Evolutionary conservation across 2,888 invertebrate genomes (phyloP), one percentile per base, ranked within the genome.

Genomic region (Synergus umbraculus): DNA sequence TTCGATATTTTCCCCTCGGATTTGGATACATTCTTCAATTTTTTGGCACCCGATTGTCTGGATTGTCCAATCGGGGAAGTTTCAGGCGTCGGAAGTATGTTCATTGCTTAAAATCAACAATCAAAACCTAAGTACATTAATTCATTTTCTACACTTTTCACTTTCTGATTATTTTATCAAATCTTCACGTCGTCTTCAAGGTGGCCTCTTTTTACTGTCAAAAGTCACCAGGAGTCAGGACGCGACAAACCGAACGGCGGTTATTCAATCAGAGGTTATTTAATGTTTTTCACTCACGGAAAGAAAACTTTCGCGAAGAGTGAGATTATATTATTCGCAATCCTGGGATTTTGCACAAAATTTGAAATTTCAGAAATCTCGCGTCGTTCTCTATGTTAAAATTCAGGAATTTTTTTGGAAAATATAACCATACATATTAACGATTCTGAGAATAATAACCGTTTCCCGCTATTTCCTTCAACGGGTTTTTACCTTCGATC

Each of bases 401-500:
- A 46, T 22, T 67, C 1, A 1, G 9, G n/a, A 18, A 54, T 37
- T 8, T n/a, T 73, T 43, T 67, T 4, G 46, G 63, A 63, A 43
- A 18, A 18, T 29, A 18, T 10, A 22, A 22, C 29, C 63, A 22
- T 22, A 2, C 63, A 22, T 22, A 8, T 46, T 63, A 12, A 63
- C 13, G 22, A 15, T 67, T 22, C 12, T 46, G 22, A 46, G 67
- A 73, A 41, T 2, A n/a, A 18, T 10, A 73, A 54, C 54, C 73
- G 73, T 73, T 73, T 73, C 73, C 73, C 73, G 73, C 73, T 54
- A 73, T 73, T 73, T 73, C 54, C 69, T 9, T 9, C 0, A 63
- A 63, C 63, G 44, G 9, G 37, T 15, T 15, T 49, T 73, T n/a
- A 37, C 54, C 73, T 41, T 73, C 73, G 73, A 73, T 54, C 54